These are phyloP conservation scores for Neomonachus schauinslandi DNA, from an alignment of 2,113 vertebrate species.

Conservation along the genomic window DNA sequence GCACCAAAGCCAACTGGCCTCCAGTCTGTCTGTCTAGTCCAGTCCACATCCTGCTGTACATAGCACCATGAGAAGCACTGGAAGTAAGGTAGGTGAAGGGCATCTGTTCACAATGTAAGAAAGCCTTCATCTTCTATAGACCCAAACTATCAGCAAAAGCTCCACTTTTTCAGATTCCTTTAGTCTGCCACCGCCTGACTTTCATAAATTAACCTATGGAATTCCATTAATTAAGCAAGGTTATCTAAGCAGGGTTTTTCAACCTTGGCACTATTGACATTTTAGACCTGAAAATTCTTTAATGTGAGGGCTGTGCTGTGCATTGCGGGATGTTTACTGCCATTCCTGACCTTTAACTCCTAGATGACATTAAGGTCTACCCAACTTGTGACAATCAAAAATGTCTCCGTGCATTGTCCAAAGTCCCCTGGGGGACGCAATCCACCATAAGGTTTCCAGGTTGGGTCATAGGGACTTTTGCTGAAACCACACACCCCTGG, in stretches of 20 bases:
- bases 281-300: not conserved
- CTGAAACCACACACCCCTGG: not conserved
- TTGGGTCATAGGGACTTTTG: no score
- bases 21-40: no score
- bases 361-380: not conserved
- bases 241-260: not conserved
- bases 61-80: not conserved
- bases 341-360: not conserved
- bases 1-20: conserved; percentile 8
- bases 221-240: not conserved
- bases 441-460: not conserved
- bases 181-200: not conserved
- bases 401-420: not conserved
- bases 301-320: not conserved
- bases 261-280: not conserved
- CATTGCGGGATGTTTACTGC: not conserved
- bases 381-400: not conserved
- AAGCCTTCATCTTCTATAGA: not conserved
- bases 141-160: not conserved
- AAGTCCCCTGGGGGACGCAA: no score
- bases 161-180: not conserved
- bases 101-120: not conserved
- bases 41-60: not conserved
- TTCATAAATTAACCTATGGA: not conserved
- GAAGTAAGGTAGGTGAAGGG: not conserved